Conservation (phyloP, 2,888 invertebrate species). For the Pandemis corylana region DNA sequence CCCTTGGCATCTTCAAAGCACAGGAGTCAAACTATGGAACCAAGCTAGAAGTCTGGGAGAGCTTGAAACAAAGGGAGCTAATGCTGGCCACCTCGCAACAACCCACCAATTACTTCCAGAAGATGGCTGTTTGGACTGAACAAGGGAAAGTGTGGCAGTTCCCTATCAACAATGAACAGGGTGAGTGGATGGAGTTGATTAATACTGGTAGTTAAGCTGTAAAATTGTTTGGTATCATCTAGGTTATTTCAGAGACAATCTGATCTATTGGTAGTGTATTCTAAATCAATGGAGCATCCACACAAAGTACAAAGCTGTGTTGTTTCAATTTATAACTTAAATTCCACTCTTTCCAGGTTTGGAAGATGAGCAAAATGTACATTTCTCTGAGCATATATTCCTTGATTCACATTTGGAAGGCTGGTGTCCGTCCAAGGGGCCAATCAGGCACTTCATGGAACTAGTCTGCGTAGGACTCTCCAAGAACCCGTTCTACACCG, state of each 20-base stretch:
- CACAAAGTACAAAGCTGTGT: no score
- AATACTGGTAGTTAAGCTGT: no score
- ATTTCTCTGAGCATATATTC: constrained; percentile 98
- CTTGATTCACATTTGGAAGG: constrained; percentile 93
- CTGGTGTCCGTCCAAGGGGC: constrained; percentile 96
- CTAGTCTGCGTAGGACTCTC: constrained; percentile 96
- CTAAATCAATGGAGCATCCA: no score
- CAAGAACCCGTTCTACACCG: constrained; percentile 96
- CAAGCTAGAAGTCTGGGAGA: constrained; percentile 88
- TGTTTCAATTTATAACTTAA: neutral
- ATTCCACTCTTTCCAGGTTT: constrained; percentile 78
- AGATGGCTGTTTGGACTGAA: constrained; percentile 97
- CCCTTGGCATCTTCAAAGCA: constrained; percentile 87
- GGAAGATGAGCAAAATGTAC: constrained; percentile 87
- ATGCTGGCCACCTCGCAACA: constrained; percentile 88
- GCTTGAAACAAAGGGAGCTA: constrained; percentile 87
- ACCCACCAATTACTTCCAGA: constrained; percentile 95
- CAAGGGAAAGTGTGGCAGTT: constrained; percentile 98
- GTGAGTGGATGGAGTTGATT: constrained; percentile 67
- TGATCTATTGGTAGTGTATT: no score
- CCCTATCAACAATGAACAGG: constrained; percentile 99
- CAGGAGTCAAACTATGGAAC: constrained; percentile 69
- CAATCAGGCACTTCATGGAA: constrained; percentile 98
- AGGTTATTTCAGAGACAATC: no score
- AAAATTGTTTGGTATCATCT: no score